Evolutionary conservation across 2,888 invertebrate species (phyloP), one percentile per base, ranked within the genome.

Genomic region (Zeuzera pyrina): DNA sequence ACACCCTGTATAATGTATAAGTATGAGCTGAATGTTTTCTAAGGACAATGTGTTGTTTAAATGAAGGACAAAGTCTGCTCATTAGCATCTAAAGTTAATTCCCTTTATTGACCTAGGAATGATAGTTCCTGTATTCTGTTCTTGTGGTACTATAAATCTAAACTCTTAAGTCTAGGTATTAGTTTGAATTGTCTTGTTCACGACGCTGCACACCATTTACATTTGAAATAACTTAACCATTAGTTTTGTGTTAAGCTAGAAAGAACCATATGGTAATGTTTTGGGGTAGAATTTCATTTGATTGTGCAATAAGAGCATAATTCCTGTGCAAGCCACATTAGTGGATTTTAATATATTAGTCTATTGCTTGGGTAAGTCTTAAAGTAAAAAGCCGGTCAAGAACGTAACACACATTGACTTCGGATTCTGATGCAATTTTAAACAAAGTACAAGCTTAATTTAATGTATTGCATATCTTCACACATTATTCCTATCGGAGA

Each of bases 161-260:
- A 49, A 47, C 52, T 48, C 45, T 53, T 54, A 54, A 59, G 52
- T 45, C 57, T 50, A 48, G 55, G 57, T 46, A 57, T 62, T 60
- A 61, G 54, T 58, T 52, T 48, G 49, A 57, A 60, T 57, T 55
- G 59, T 58, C 56, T 57, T 50, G 54, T 56, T 50, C 52, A 40
- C 48, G 47, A 46, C 39, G 42, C 45, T 43, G 36, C 39, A 23
- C 15, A 23, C 35, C 19, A 26, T 12, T 30, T 11, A 14, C 11
- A 14, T 24, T 34, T 29, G 15, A 34, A 41, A 32, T 34, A 14
- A 29, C 21, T 31, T 35, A 41, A 36, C 27, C 23, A 11, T 10
- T 10, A n/a, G 11, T 11, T 5, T 8, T 6, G 25, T 8, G 11
- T 12, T 12, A 4, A n/a, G 11, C 12, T 2, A 25, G 12, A 8